Conservation (phyloP, 2,888 invertebrate species). For the Papilio gigon region DNA sequence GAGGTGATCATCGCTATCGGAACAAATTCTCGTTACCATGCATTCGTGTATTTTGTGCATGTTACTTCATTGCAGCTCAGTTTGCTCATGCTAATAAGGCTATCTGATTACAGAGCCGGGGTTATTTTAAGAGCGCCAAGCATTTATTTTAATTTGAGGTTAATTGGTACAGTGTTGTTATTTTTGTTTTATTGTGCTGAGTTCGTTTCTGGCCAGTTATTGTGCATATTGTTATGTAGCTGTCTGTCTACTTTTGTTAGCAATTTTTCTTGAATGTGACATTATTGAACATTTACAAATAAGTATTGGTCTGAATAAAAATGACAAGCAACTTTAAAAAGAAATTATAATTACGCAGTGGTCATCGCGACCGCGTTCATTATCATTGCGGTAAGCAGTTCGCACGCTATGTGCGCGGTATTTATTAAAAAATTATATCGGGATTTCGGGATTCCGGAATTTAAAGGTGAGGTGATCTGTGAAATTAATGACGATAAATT, state of each 20-base stretch:
- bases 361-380: neutral
- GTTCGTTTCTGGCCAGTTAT: neutral
- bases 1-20: constrained; percentile 12
- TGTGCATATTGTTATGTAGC: neutral
- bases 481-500: constrained; percentile 6
- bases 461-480: neutral
- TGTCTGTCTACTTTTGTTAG: neutral
- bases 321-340: neutral
- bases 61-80: constrained; percentile 1
- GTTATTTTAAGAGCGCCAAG: constrained; percentile 10
- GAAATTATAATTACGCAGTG: constrained; percentile 6
- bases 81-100: constrained; percentile 29
- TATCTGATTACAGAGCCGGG: constrained; percentile 22
- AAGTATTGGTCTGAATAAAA: neutral
- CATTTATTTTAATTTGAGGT: constrained; percentile 29
- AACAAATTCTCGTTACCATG: constrained; percentile 14
- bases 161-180: constrained; percentile 14
- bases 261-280: neutral
- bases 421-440: constrained; percentile 8
- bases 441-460: neutral
- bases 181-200: neutral
- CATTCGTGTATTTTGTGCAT: neutral
- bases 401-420: neutral
- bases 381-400: constrained; percentile 15
- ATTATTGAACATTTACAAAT: no score